These are phyloP conservation scores for Scaptomyza pallida DNA, from an alignment of 1,140 invertebrate species.

Conservation along the genomic window DNA sequence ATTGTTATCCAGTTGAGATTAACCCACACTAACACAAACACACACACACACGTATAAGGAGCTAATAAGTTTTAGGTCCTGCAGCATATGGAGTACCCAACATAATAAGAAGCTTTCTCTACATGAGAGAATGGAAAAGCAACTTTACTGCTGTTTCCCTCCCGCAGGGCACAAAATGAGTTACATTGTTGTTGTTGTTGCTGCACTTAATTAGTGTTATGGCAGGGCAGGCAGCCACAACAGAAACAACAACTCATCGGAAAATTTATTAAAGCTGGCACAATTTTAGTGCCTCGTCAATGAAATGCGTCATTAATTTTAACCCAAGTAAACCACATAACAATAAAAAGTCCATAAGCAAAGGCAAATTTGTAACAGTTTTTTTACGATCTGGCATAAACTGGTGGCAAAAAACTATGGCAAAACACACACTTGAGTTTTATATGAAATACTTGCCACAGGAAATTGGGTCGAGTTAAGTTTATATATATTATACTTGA, in stretches of 20 bases:
- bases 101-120: slow-evolving; percentile 19
- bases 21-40: slow-evolving; percentile 40
- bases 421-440: not conserved
- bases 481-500: too few relatives aligned
- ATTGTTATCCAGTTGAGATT: slow-evolving; percentile 49
- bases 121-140: slow-evolving; percentile 10
- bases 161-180: slow-evolving; percentile 26
- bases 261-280: slow-evolving; percentile 35
- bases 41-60: slow-evolving; percentile 38
- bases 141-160: slow-evolving; percentile 13
- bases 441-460: too few relatives aligned
- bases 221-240: not conserved
- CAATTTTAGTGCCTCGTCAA: slow-evolving; percentile 8
- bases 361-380: not conserved
- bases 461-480: slow-evolving; percentile 12
- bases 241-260: slow-evolving; percentile 12
- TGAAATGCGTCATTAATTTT: slow-evolving; percentile 57
- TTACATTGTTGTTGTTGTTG: slow-evolving; percentile 26
- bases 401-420: not conserved
- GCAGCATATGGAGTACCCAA: slow-evolving; percentile 45
- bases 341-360: not conserved
- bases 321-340: not conserved
- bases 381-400: not conserved
- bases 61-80: slow-evolving; percentile 70
- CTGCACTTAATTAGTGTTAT: slow-evolving; percentile 57